Evolutionary conservation across 2,888 invertebrate species (phyloP), one percentile per base, ranked within the genome.

Genomic region (Drosophila siamana): DNA sequence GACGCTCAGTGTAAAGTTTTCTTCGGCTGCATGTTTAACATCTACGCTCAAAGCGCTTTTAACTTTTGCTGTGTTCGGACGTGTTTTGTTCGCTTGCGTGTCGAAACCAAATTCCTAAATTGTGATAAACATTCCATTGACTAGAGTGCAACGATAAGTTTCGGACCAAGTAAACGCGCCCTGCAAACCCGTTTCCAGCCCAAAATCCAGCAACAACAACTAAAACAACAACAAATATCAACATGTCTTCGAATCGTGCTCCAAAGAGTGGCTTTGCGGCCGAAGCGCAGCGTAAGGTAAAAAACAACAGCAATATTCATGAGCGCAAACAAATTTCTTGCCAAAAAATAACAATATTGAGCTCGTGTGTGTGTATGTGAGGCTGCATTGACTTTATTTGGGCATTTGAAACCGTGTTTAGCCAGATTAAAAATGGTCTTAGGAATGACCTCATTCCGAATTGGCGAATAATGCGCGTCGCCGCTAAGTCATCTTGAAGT

Each of bases 211-310:
- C 70, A 68, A 9, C 54, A 47, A 6, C 74, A n/a, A 67, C 59
- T 56, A 51, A 50, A 71, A 78, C 62, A 60, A 56, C 63, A 64
- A 43, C 69, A 74, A 68, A 57, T 65, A 69, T 61, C 73, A 89
- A 90, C 88, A 92, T 92, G 92, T 91, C 92, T 76, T 90, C 90
- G 74, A 92, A 92, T 86, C 92, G 92, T 89, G 92, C 92, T 81
- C 89, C 92, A 84, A 92, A 92, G 88, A 92, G 92, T 82, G 98
- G 98, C 95, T 97, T 98, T 94, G 98, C 98, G 86, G 98, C 98
- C 65, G 98, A 98, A 93, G 97, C 98, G 56, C 98, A 98, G 93
- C 95, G 96, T 92, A 98, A 98, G 95, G 98, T 98, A 93, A 94
- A 94, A 89, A 52, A 60, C 55, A 63, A 46, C 57, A 69, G 66